Base-by-base conservation (phyloP, 2,888 invertebrate genomes). In the Andrena flavipes region DNA sequence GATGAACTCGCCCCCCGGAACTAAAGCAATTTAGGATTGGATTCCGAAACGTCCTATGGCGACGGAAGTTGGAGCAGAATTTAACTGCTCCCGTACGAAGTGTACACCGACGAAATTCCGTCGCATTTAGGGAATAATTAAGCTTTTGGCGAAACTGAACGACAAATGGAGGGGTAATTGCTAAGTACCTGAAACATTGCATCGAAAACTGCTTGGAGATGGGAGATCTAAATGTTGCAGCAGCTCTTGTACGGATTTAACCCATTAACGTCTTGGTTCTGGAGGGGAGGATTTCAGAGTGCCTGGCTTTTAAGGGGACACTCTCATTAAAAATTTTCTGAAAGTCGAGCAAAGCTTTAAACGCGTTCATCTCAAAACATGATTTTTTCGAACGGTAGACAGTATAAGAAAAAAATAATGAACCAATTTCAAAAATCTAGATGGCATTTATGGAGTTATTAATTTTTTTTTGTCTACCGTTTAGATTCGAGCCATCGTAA, bases 1-100 rank as follows among this genome's bases (percentile, higher is more conserved):
- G 87, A 86, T 87, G 82, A 87, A 73, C 72, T 48, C 67, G 59
- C 63, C n/a, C 20, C 49, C 65, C 62, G 81, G 76, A 79, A 87
- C 84, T 87, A 84, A 86, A 84, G 84, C 86, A 79, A 86, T 86
- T 81, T 82, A 69, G 79, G 81, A 79, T 68, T 75, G 79, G 63
- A 86, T 87, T 87, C 79, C 78, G 60, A 73, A 84, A 77, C 73
- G 77, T 68, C 63, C 82, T 67, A 71, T 51, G 64, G 62, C 71
- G 48, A 51, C 67, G 86, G 64, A 72, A 80, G 76, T 87, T 76
- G 54, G 60, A 23, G 42, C 73, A 70, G 80, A 79, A 76, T 87
- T 87, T 63, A 64, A 59, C 78, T 68, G 67, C 60, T 63, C 20
- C 30, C 64, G 33, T n/a, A 8, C 26, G 3, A 48, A 16, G 29